These are phyloP conservation scores for Spialia ferax DNA, from an alignment of 2,888 invertebrate species.

Conservation along the genomic window DNA sequence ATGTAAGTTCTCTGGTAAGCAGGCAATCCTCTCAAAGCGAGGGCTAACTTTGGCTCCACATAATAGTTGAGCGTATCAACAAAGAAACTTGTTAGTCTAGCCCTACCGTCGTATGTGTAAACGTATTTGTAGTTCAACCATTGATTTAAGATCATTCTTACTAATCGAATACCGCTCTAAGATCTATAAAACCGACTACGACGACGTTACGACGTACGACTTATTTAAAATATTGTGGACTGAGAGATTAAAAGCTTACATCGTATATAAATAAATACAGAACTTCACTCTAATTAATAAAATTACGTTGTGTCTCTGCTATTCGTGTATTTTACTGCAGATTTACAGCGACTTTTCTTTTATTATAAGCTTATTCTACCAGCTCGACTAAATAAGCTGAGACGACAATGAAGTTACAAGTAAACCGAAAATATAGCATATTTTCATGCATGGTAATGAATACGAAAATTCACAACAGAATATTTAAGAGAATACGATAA, in stretches of 20 bases:
- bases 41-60: conserved; percentile 76
- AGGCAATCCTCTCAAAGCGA: conserved; percentile 30
- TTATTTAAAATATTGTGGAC: too few species aligned
- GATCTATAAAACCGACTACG: too few species aligned
- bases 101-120: conserved; percentile 54
- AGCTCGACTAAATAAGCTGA: conserved; percentile 21
- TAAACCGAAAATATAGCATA: conserved; percentile 32
- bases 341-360: not conserved
- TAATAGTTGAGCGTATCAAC: conserved; percentile 80
- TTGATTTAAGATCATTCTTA: conserved; percentile 11
- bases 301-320: not conserved
- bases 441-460: conserved; percentile 39
- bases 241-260: too few species aligned
- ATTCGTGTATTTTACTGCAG: not conserved
- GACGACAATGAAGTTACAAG: conserved; percentile 23
- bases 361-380: conserved; percentile 1
- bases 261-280: too few species aligned
- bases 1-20: conserved; percentile 15
- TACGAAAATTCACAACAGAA: conserved; percentile 32
- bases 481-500: conserved; percentile 34
- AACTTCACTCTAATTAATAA: not conserved
- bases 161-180: too few species aligned
- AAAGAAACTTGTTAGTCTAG: conserved; percentile 75
- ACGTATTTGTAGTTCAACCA: conserved; percentile 50
- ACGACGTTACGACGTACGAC: too few species aligned